phyloP scores from a whole-genome alignment of 2,888 invertebrate genomes.

The Lycophotia porphyrea region DNA sequence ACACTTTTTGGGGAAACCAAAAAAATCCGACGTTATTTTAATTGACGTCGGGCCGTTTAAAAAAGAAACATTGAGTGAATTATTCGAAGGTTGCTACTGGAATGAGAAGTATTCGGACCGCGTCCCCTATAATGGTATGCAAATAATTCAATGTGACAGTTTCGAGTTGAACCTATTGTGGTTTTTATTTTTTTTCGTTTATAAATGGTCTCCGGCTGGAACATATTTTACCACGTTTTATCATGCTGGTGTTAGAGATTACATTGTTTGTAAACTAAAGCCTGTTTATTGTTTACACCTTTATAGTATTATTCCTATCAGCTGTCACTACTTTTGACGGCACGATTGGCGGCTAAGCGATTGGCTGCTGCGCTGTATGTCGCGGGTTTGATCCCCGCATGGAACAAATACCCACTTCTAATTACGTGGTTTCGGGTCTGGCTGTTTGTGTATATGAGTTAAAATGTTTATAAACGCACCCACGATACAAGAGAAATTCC shows the following conservation, averaged over 20 bases:
- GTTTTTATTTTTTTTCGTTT: conserved; percentile 66
- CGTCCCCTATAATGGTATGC: conserved; percentile 80
- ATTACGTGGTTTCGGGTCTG: too few relatives aligned
- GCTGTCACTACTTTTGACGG: not conserved
- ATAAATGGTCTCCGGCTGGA: conserved; percentile 32
- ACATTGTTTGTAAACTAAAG: conserved; percentile 23
- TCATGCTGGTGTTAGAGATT: conserved; percentile 32
- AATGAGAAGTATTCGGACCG: conserved; percentile 83
- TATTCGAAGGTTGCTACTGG: conserved; percentile 83
- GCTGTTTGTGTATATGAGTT: not conserved
- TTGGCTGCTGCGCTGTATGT: not conserved
- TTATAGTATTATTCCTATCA: not conserved
- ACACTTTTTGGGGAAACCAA: conserved; percentile 80
- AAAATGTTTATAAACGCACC: too few relatives aligned
- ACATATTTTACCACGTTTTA: conserved; percentile 51
- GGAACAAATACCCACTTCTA: too few relatives aligned
- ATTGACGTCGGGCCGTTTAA: conserved; percentile 85
- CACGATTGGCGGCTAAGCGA: not conserved
- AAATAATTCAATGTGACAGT: conserved; percentile 85
- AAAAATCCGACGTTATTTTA: conserved; percentile 85
- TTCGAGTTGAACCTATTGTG: conserved; percentile 71
- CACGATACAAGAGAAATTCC: too few relatives aligned
- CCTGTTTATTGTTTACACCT: conserved; percentile 15
- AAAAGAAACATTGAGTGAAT: conserved; percentile 82
- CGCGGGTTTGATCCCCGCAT: too few relatives aligned